Evolutionary conservation across 2,888 invertebrate genomes (phyloP), one percentile per base, ranked within the genome.

Genomic region (Philereme vetulata): DNA sequence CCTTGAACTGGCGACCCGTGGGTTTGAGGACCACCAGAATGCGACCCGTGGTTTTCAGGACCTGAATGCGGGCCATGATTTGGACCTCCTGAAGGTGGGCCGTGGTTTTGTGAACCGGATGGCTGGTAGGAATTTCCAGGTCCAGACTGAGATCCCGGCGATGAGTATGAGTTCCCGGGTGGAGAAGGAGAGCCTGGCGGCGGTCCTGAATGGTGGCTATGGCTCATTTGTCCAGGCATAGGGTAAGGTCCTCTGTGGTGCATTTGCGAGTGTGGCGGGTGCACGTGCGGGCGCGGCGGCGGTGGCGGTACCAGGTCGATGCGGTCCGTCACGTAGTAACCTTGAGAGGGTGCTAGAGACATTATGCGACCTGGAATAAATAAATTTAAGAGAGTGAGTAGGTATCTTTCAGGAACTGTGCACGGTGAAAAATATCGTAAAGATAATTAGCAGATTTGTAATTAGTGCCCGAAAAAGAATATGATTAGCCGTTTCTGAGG

Each of bases 261-360:
- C 64, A 65, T 47, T 38, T 61, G 61, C 8, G 57, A 43, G 34
- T 49, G 56, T 5, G 50, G 63, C 35, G 57, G 60, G 40, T 47
- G 59, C 34, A 50, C 64, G 71, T 58, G 60, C 11, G 62, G 68
- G 0, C 62, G 72, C 3, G 77, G 80, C 0, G 79, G 76, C 0
- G 80, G 81, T 0, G 76, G 76, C 3, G 80, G 78, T 3, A 80
- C 68, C 11, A 76, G 70, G 71, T 90, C 92, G 34, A 85, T 82
- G 43, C 92, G 85, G 58, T 92, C 90, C 0, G 90, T 77, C 47
- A 92, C 86, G 78, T 92, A 92, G 77, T 90, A 91, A 4, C 90
- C 91, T 51, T 85, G 85, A 0, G 88, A 77, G 0, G 87, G 82
- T 0, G 90, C 86, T 0, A 91, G 72, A 1, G 82, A 82, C 86